Base-by-base conservation (phyloP, 2,113 vertebrate species). In the Bettongia penicillata region DNA sequence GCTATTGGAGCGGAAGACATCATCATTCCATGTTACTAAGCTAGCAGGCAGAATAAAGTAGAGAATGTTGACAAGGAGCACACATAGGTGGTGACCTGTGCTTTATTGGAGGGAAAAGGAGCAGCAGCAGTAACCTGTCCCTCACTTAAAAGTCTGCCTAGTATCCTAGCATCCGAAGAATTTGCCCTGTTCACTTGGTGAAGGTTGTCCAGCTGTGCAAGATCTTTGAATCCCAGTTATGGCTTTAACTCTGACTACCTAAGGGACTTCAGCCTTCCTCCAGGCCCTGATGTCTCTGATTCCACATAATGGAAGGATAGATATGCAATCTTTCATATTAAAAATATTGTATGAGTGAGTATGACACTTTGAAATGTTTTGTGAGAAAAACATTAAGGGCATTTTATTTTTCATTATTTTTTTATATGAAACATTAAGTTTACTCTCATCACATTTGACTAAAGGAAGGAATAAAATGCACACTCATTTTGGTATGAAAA, bases 321-420 rank as follows among this genome's bases (percentile, higher is more conserved):
- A 77, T 16, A 51, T 53, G n/a, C n/a, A 97, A 91, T 91, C 22
- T 47, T 19, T 37, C 47, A 50, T 90, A 91, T 91, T 51, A 89
- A 68, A 91, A 47, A 7, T 25, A 2, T 57, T 94, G 68, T 19
- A 48, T 48, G 84, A 93, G 31, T 47, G 37, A 52, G 9, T 49
- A 51, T 90, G 57, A 92, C 31, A 31, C 91, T 96, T 93, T 77
- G 53, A 94, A 96, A 94, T 91, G 89, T 9, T 51, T 49, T 53
- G 22, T 26, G 12, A 96, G 23, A 53, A 94, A 97, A 96, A 37
- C 14, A 77, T 23, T 84, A 93, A 95, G 51, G 1, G 0, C 31
- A 77, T n/a, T n/a, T n/a, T 77, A 19, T 77, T 77, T 84, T 84
- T 84, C n/a, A 43, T 84, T 43, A 43, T 84, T 23, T 84, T 84